Conservation (phyloP, 2,797 vertebrate species). For the Neosalanx taihuensis region DNA sequence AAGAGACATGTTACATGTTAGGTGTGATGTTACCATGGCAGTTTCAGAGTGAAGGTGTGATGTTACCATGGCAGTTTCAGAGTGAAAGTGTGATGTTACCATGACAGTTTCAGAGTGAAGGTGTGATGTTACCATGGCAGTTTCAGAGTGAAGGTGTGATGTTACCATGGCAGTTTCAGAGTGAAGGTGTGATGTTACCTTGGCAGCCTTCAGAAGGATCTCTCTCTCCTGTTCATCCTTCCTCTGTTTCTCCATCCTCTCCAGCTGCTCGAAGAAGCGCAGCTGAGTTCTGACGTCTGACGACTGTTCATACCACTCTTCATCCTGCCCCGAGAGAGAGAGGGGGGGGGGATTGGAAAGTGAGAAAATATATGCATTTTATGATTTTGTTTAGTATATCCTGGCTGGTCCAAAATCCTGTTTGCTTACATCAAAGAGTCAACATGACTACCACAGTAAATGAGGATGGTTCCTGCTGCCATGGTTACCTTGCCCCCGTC, state of each 20-base stretch:
- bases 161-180: no score
- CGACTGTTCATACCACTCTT: constrained; percentile 71
- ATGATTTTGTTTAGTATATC: no score
- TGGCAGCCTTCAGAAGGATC: constrained; percentile 80
- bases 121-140: no score
- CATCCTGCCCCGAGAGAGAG: constrained; percentile 63
- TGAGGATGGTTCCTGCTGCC: background rate
- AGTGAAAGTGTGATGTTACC: no score
- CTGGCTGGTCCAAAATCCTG: no score
- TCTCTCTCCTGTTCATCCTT: constrained; percentile 83
- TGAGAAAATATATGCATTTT: background rate
- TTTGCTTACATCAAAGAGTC: no score
- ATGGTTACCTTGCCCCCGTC: constrained; percentile 69
- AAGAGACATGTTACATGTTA: no score
- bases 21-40: no score
- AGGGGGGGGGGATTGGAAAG: background rate
- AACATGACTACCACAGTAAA: background rate
- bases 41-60: background rate
- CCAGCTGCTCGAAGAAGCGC: constrained; percentile 81
- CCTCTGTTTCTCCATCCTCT: constrained; percentile 79
- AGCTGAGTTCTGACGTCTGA: constrained; percentile 78
- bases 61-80: background rate
- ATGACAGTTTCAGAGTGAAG: no score
- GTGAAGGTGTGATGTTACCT: constrained; percentile 52
- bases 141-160: no score